phyloP scores from a whole-genome alignment of 2,888 invertebrate genomes.

The Caenorhabditis sp. region DNA sequence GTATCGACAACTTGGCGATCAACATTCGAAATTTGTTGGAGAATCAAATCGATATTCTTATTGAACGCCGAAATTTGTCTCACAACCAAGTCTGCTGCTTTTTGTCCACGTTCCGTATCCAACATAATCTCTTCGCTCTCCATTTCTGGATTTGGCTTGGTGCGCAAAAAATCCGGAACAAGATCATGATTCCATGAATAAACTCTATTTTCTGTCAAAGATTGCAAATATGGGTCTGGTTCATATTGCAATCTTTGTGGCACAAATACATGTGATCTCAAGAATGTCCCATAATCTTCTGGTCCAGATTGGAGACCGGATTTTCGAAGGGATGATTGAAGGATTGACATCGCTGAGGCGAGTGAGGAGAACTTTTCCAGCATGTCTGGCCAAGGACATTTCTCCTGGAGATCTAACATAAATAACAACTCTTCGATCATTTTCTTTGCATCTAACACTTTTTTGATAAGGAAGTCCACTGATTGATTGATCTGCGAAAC shows the following conservation, averaged over 20 bases:
- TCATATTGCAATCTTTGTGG: conserved; percentile 60
- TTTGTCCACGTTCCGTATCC: conserved; percentile 30
- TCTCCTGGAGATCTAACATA: conserved; percentile 54
- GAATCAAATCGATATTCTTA: conserved; percentile 56
- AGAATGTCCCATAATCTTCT: conserved; percentile 57
- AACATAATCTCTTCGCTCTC: conserved; percentile 39
- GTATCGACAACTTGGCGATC: not conserved
- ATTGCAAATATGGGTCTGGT: conserved; percentile 48
- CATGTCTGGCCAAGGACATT: conserved; percentile 61
- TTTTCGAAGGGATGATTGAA: conserved; percentile 55
- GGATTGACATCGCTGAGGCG: conserved; percentile 52
- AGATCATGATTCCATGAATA: conserved; percentile 65
- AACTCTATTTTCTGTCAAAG: conserved; percentile 56
- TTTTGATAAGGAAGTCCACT: conserved; percentile 42
- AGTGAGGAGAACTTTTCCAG: conserved; percentile 62
- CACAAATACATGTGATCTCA: conserved; percentile 61
- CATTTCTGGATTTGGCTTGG: conserved; percentile 47
- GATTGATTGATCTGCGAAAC: conserved; percentile 20
- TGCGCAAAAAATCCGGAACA: conserved; percentile 62
- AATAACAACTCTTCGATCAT: conserved; percentile 51
- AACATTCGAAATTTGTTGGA: not conserved
- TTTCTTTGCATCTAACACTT: conserved; percentile 47
- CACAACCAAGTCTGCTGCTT: conserved; percentile 26
- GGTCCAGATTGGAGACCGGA: conserved; percentile 39
- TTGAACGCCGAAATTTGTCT: conserved; percentile 52